Conservation (phyloP, 2,113 vertebrate species). For the Pomatorhinus ruficollis region DNA sequence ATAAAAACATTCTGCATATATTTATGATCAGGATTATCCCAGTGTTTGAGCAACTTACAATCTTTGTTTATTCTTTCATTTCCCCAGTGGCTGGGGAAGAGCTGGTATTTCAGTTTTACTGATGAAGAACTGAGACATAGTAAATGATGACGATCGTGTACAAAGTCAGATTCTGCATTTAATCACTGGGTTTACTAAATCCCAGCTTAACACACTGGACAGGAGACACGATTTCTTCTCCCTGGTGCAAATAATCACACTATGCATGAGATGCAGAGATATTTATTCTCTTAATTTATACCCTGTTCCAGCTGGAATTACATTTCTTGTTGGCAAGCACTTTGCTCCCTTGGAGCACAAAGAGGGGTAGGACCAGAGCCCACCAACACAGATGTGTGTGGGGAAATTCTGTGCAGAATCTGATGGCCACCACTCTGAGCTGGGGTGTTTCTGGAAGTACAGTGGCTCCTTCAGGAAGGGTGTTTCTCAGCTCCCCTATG, state of each 20-base stretch:
- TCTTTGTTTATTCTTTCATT: constrained; percentile 53
- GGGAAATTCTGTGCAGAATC: neutral
- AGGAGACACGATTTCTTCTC: neutral
- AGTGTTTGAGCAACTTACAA: constrained; percentile 37
- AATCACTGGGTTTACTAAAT: neutral
- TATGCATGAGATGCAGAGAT: neutral
- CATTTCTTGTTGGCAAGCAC: neutral
- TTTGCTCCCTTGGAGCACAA: neutral
- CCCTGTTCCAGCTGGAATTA: neutral
- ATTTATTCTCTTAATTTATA: neutral
- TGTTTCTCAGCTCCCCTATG: neutral
- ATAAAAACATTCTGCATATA: constrained; percentile 56
- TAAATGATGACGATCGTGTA: neutral
- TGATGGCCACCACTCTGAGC: neutral
- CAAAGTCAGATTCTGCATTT: neutral
- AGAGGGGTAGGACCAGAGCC: neutral
- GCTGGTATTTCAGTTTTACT: neutral
- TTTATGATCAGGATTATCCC: constrained; percentile 42
- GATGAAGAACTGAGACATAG: neutral
- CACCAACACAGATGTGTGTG: neutral
- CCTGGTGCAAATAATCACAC: neutral
- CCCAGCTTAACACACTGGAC: neutral
- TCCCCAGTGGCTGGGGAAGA: neutral
- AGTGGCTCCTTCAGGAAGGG: neutral
- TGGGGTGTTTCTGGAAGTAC: neutral